phyloP scores from a whole-genome alignment of 2,113 vertebrate species.

The Scomber colias region DNA sequence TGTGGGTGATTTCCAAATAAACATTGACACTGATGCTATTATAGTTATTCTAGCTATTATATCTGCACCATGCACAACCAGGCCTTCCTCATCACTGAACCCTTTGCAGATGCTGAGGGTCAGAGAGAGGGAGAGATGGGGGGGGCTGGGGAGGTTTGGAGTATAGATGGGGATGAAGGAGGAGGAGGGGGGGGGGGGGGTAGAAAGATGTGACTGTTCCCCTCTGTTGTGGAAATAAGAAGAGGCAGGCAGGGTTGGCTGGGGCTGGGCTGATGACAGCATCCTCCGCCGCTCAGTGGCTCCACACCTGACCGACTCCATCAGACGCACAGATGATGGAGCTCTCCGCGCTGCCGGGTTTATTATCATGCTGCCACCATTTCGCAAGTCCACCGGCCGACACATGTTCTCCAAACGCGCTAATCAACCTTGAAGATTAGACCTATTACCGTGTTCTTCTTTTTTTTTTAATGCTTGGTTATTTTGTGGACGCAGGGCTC shows the following conservation, averaged over 20 bases:
- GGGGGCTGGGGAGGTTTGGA: no score
- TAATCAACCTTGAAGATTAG: not conserved
- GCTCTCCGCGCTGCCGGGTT: constrained; percentile 54
- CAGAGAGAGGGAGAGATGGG: no score
- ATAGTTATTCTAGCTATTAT: no score
- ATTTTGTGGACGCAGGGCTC: not conserved
- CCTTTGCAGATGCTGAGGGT: constrained; percentile 19
- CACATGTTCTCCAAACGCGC: constrained; percentile 30
- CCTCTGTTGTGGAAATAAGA: constrained; percentile 29
- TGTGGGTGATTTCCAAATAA: no score
- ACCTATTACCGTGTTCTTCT: no score
- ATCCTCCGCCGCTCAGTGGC: constrained; percentile 56
- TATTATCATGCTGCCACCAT: constrained; percentile 64
- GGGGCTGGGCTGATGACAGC: constrained; percentile 73
- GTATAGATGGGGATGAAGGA: no score
- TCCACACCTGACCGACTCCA: constrained; percentile 76
- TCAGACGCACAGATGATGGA: constrained; percentile 66
- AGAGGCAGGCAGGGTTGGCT: constrained; percentile 27
- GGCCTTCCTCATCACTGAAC: not conserved
- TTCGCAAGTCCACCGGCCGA: constrained; percentile 49
- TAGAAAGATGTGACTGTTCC: not conserved
- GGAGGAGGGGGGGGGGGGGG: no score
- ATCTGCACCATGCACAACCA: constrained; percentile 1
- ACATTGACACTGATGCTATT: no score
- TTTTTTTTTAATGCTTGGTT: not conserved